Base-by-base conservation (phyloP, 2,888 invertebrate genomes). In the Poecilobothrus nobilitatus region DNA sequence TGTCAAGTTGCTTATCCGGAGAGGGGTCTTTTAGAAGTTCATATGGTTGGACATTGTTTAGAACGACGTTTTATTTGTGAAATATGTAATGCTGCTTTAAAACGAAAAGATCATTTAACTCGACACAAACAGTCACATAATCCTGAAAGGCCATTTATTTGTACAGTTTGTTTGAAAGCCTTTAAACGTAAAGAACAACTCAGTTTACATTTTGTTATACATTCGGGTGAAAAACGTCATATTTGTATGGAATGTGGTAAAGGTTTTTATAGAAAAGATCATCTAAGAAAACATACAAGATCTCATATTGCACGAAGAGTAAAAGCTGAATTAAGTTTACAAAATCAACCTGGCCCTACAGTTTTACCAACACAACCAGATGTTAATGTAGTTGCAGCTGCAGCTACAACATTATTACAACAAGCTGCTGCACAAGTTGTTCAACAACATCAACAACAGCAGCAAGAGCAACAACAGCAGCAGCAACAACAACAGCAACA, bases 1-100 rank as follows among this genome's bases (percentile, higher is more conserved):
- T 93, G 93, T 77, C 91, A 94, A 80, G 91, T 93, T 88, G 92
- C 92, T 34, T 92, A 93, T 77, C 92, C 93, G 0, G 93, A 94
- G 77, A 89, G 91, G 66, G 91, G 90, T 71, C 82, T 93, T 27
- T 80, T 94, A 34, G 93, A 94, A 75, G 91, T 93, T 73, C 93
- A 94, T 81, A 82, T 94, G 20, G 85, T 92, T 10, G 92, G 92
- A 0, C 93, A 94, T 77, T 93, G 92, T 63, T 85, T 93, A 80
- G 94, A 94, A 76, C 85, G 93, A 73, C 77, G 90, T 74, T 94
- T 92, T 75, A 91, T 94, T 70, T 94, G 94, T 81, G 93, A 94
- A 81, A 93, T 94, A 67, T 94, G 94, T 78, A 93, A 94, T 72
- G 93, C 93, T 9, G 92, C 93, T 0, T 81, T 94, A 8, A 94